Base-by-base conservation (phyloP, 2,113 vertebrate species). In the Toxotes chatareus region DNA sequence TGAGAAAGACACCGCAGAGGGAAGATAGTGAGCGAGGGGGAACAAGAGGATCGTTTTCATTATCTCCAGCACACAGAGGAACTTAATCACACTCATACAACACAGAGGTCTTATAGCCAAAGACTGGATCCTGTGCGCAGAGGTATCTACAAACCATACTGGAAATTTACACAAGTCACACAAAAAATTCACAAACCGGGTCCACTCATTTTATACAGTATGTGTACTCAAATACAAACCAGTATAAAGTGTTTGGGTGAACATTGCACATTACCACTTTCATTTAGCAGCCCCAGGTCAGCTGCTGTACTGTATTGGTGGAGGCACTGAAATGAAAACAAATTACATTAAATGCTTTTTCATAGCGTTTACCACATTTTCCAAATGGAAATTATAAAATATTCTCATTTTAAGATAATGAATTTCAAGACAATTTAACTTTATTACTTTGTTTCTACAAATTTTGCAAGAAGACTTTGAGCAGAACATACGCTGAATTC, bases 11-110 rank as follows among this genome's bases (percentile, higher is more conserved):
- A 73, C 68, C 13, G 51, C 5, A 23, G 73, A 71, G 82, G 76
- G 66, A 86, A 73, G 77, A 87, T 79, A 74, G 79, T 4, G 32
- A 76, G 83, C 46, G 68, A 76, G 71, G 19, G 71, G 82, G 84
- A 89, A 80, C 80, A 79, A 87, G 89, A 86, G 85, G 85, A 88
- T 88, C 66, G 44, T 80, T 89, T 92, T 89, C 87, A 88, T 92
- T 93, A 91, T 91, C 87, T 90, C 56, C 44, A 23, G 63, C 83
- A 71, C 89, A 88, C 86, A 90, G 87, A 92, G 80, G 86, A 88
- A 86, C 87, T 87, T 90, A 91, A 88, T 88, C 88, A 83, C 81
- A 73, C 46, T 83, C 79, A 1, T 69, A 82, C 70, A 49, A 82
- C 82, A 65, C 51, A 63, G 81, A 76, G 65, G 70, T 87, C 82